phyloP scores from a whole-genome alignment of 2,888 invertebrate species.

The Disparrhopalites patrizii region DNA sequence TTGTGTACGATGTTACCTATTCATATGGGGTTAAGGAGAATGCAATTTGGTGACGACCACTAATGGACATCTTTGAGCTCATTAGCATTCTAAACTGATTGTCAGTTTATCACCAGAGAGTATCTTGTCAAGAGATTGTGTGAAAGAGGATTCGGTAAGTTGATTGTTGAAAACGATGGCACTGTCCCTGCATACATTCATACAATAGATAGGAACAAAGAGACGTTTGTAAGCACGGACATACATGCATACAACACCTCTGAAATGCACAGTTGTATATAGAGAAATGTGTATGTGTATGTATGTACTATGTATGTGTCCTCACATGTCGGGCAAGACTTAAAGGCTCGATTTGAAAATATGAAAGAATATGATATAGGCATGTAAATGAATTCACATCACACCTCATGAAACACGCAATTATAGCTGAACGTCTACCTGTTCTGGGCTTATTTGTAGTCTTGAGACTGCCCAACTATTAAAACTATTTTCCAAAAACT shows the following conservation, averaged over 20 bases:
- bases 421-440: conserved; percentile 16
- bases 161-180: not conserved
- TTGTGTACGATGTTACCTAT: not conserved
- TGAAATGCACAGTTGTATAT: no score
- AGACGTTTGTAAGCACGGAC: no score
- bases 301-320: not conserved
- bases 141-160: conserved; percentile 18
- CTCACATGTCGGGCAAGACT: not conserved
- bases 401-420: conserved; percentile 18
- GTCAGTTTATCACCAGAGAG: conserved; percentile 32
- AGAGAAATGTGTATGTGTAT: no score
- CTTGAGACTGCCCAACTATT: not conserved
- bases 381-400: conserved; percentile 14
- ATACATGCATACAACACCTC: no score
- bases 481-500: not conserved
- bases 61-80: conserved; percentile 9
- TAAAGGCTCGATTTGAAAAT: not conserved
- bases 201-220: not conserved
- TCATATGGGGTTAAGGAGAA: not conserved
- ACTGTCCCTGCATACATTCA: not conserved
- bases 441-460: not conserved
- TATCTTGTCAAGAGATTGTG: conserved; percentile 31
- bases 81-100: conserved; percentile 33
- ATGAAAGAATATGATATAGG: not conserved
- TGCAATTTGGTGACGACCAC: not conserved